A percentile compares a stretch with the other conserved stretches of the same genome.
Evolutionary conservation across 2,888 invertebrate genomes (phyloP).

Genomic region (Cyaniris semiargus): DNA sequence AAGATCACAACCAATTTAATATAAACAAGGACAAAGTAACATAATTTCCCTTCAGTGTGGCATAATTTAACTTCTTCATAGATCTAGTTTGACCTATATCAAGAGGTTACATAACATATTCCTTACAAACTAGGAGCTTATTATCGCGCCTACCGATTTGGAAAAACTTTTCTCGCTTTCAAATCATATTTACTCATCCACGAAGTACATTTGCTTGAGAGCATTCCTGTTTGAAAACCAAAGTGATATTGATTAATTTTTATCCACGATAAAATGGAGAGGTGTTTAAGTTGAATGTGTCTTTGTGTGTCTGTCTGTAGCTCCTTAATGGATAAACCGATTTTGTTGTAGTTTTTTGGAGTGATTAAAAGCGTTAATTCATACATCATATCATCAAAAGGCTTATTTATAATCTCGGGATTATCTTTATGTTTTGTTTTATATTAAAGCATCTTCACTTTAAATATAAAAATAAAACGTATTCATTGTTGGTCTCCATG

Average conservation of each 20-base stretch:
- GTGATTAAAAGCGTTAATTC: too few species aligned
- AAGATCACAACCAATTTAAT: not conserved
- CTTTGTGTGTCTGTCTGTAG: not conserved
- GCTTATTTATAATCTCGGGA: too few species aligned
- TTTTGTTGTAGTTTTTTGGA: too few species aligned
- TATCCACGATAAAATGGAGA: not conserved
- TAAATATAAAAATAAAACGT: too few species aligned
- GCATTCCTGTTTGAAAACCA: not conserved
- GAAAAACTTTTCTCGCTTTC: constrained; percentile 35
- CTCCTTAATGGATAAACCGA: too few species aligned
- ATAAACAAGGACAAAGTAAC: too few species aligned
- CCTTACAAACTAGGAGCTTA: constrained; percentile 3
- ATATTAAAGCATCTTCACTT: too few species aligned
- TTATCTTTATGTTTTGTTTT: too few species aligned
- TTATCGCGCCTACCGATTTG: not conserved
- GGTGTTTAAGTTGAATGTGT: not conserved
- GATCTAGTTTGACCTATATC: not conserved
- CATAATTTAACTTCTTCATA: not conserved
- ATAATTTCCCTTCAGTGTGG: not conserved
- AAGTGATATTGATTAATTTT: not conserved
- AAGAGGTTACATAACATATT: not conserved
- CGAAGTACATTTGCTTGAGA: not conserved
- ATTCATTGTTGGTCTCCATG: too few species aligned
- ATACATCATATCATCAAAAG: too few species aligned
- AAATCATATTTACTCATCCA: constrained; percentile 37